Base-by-base conservation (phyloP, 2,113 vertebrate species). In the Neodon shergylaensis region DNA sequence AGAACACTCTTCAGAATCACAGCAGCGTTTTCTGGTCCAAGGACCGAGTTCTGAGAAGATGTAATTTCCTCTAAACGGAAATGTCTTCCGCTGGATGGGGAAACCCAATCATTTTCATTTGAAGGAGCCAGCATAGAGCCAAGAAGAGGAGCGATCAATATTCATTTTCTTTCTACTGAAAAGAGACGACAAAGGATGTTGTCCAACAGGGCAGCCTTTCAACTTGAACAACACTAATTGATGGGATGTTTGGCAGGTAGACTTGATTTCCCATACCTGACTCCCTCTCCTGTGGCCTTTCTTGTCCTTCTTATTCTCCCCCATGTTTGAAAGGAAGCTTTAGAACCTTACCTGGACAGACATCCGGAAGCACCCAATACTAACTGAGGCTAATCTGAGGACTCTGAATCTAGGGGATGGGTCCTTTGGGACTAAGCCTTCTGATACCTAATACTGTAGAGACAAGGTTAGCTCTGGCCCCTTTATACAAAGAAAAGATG, bases 141-240 rank as follows among this genome's bases (percentile, higher is more conserved):
- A 96, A 96, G 94, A 97, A 83, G 4, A 5, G 91, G 73, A 72
- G 88, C 81, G 92, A 98, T 97, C 97, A 95, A 92, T 97, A 97
- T 97, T 97, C 92, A 97, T 98, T 94, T 92, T 96, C 82, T 91
- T 93, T 92, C 84, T 65, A 68, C 74, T 95, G 91, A 96, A 66
- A 94, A 95, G 78, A 95, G 73, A 89, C 39, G 94, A 96, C 97
- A 96, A 97, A 97, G 79, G 88, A 88, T 94, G 83, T 94, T 93
- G 39, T 87, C 76, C 61, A 78, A 84, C 73, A 92, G 54, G 36
- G 66, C 47, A 74, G 68, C 19, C 47, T 94, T 94, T 96, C 93
- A 63, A 42, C 77, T 88, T 82, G 28, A 88, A 88, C 87, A 84
- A 7, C 44, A 54, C 82, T 94, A 96, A 97, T 94, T 94, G 70